Conservation (phyloP, 2,113 vertebrate genomes). For the Aplodontia rufa region DNA sequence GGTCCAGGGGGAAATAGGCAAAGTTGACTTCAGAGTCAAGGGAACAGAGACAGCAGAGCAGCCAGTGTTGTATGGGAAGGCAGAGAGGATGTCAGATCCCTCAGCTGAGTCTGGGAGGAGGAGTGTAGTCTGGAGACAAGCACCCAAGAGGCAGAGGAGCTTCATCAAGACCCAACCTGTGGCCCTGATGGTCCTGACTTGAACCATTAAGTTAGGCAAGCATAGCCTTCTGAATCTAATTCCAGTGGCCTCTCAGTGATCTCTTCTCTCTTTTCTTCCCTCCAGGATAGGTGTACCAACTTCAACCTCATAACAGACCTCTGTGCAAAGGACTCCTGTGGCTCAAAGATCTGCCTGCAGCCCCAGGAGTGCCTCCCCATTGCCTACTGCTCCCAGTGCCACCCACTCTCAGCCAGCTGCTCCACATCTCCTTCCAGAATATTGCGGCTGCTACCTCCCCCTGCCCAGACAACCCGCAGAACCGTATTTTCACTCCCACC, state of each 20-base stretch:
- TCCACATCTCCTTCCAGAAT: constrained; percentile 80
- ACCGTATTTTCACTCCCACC: constrained; percentile 86
- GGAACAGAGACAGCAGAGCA: too few species aligned
- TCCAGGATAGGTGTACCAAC: constrained; percentile 89
- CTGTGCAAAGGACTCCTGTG: not conserved
- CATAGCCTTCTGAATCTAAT: not conserved
- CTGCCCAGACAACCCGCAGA: constrained; percentile 84
- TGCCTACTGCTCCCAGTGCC: constrained; percentile 24
- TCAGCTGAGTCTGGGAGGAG: too few species aligned
- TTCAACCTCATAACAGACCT: constrained; percentile 87
- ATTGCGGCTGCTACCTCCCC: constrained; percentile 78
- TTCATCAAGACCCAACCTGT: not conserved
- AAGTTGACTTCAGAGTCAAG: too few species aligned
- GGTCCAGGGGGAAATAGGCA: too few species aligned
- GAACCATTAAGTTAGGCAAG: not conserved
- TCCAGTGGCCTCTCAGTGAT: not conserved
- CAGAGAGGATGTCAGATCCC: too few species aligned
- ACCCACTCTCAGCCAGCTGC: constrained; percentile 75
- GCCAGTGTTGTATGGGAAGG: too few species aligned
- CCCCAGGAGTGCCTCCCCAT: constrained; percentile 45
- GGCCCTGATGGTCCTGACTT: not conserved
- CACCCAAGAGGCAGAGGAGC: not conserved
- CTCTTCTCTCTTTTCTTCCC: constrained; percentile 34
- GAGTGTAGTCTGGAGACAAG: too few species aligned
- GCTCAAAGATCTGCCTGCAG: not conserved